Base-by-base conservation (phyloP, 1,140 invertebrate genomes). In the Argopecten irradians region DNA sequence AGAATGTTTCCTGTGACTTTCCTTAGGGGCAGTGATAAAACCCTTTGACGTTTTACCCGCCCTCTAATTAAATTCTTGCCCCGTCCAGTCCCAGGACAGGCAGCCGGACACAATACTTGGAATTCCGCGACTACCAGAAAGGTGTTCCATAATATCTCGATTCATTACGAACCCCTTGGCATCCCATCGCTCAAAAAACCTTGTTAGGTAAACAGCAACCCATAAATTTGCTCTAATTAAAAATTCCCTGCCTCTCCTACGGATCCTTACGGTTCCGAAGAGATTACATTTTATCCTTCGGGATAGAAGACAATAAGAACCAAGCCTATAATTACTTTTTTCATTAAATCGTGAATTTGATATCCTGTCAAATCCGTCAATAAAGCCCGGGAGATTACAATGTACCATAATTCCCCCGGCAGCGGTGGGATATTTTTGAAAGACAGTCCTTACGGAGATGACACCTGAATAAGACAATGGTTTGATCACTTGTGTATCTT, bases 51-150 rank as follows among this genome's bases (percentile, higher is more conserved):
- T 71, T 46, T 71, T 71, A n/a, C 55, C n/a, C 55, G 28, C 22
- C 55, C 55, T 71, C 5, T 71, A 71, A 71, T 71, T 71, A 71
- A 28, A 71, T 71, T 71, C n/a, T 71, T 71, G 55, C n/a, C n/a
- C 55, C 11, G 55, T 71, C 55, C 55, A 71, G 1, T n/a, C 55
- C 55, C 5, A 28, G 55, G 22, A 71, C 55, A 5, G n/a, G n/a
- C 28, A 71, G 55, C 8, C 55, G 55, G 55, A 5, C 55, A 71
- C 22, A 28, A 71, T 28, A 71, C 55, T n/a, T 71, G 22, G 55
- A 71, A 71, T 71, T 71, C 55, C 55, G n/a, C 11, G 1, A 71
- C 55, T 71, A n/a, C 55, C 55, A 5, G 16, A 16, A 71, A 71
- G 55, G 55, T 71, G 55, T 71, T 22, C 22, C 55, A 71, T 71